Base-by-base conservation (phyloP, 2,113 vertebrate genomes). In the Rhynchopsitta pachyrhyncha region DNA sequence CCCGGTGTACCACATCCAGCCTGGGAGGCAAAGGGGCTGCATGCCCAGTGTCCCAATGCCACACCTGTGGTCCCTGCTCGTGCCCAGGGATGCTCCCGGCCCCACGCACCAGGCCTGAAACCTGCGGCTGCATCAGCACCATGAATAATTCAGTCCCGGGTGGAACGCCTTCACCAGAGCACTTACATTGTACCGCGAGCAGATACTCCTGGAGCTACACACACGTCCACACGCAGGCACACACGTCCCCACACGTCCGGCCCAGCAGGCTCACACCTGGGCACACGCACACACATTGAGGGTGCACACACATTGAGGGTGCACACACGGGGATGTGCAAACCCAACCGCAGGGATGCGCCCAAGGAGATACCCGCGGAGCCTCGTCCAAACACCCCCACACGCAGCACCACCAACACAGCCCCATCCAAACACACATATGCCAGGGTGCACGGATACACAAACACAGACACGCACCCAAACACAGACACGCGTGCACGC, bases 351-450 rank as follows among this genome's bases (percentile, higher is more conserved):
- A 84, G 93, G 37, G 88, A 67, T 8, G 75, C 57, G 14, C 89
- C 1, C n/a, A 4, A 80, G 95, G 84, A 94, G 96, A 66, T 19
- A 80, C 91, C 86, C 89, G 5, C 4, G 33, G 91, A 77, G 91
- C 84, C 22, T 19, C 96, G 93, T 91, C 95, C 96, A 84, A 87
- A 89, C 96, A 95, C 96, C 95, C 95, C 96, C 96, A 81, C 92
- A 20, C 2, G 44, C 66, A 70, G 92, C 5, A 70, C n/a, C 95
- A 86, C 90, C 93, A 62, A 17, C 86, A 55, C 73, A 69, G 88
- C 84, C 95, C 46, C 95, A 91, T 84, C 95, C 95, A 89, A 87
- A 46, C 84, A 27, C 83, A 18, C 95, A 92, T 74, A 95, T 95
- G 96, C 95, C 93, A 82, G 95, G 96, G 95, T 91, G 87, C 95